A percentile compares a stretch with the other conserved stretches of the same genome.
These are phyloP conservation scores for Rugalucina vietnamica DNA, from an alignment of 2,888 invertebrate genomes.

Conservation along the genomic window DNA sequence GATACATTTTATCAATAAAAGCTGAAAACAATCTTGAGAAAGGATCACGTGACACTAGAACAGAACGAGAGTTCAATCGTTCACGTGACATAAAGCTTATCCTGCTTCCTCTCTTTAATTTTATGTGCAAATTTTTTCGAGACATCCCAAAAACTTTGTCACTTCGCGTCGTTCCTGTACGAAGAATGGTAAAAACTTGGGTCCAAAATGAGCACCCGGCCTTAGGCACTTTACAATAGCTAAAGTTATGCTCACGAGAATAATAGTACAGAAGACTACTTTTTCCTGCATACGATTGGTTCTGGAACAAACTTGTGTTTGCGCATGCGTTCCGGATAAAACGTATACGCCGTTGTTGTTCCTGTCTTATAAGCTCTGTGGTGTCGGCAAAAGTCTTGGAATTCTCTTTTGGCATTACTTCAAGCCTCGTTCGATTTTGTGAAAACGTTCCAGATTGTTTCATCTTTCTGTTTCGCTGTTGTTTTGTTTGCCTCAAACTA, in stretches of 20 bases:
- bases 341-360: not conserved
- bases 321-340: not conserved
- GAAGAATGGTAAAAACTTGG: conserved; percentile 24
- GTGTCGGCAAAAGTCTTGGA: too few relatives aligned
- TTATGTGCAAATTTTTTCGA: conserved; percentile 7
- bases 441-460: too few relatives aligned
- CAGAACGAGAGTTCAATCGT: not conserved
- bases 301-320: not conserved
- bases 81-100: not conserved
- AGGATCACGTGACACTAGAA: conserved; percentile 50
- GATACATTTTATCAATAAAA: conserved; percentile 34
- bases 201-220: conserved; percentile 41
- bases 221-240: conserved; percentile 45
- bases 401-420: too few relatives aligned
- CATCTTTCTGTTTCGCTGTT: too few relatives aligned
- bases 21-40: conserved; percentile 43
- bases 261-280: not conserved
- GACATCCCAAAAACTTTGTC: not conserved
- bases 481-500: too few relatives aligned
- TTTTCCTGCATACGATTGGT: not conserved
- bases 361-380: too few relatives aligned
- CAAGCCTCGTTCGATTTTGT: too few relatives aligned
- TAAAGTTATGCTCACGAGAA: conserved; percentile 18
- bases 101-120: not conserved
- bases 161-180: not conserved